Percentiles rank a stretch among this genome's conserved stretches.
These are phyloP conservation scores for Leptopilina drosophilae DNA, from an alignment of 2,888 invertebrate species.

Conservation along the genomic window DNA sequence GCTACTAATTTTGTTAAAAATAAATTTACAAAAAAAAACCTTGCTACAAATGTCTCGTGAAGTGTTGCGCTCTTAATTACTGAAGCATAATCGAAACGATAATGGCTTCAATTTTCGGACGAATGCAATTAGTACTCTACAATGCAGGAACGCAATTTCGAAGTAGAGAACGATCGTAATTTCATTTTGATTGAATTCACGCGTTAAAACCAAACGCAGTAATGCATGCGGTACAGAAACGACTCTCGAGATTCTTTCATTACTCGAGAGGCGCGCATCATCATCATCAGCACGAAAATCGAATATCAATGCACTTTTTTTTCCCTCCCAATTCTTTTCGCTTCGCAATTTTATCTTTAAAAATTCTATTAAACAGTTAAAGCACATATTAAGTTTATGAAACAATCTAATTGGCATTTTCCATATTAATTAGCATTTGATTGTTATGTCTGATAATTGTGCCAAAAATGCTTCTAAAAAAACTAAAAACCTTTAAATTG, in stretches of 20 bases:
- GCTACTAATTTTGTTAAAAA: neutral
- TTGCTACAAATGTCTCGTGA: neutral
- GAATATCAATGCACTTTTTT: too few species aligned
- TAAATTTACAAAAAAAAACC: neutral
- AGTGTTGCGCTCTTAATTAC: neutral
- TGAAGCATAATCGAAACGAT: constrained; percentile 17
- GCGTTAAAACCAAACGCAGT: constrained; percentile 39
- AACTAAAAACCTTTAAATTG: too few species aligned
- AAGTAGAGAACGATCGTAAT: constrained; percentile 48
- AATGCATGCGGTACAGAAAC: neutral
- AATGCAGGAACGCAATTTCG: constrained; percentile 4
- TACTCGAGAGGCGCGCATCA: neutral
- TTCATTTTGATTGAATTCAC: constrained; percentile 44
- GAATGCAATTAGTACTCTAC: constrained; percentile 15
- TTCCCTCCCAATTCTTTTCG: too few species aligned
- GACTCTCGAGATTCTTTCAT: constrained; percentile 16
- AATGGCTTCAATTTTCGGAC: constrained; percentile 18
- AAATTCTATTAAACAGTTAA: too few species aligned
- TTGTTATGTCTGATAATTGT: too few species aligned
- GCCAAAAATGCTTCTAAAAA: too few species aligned
- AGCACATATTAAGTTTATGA: neutral
- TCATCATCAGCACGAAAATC: neutral
- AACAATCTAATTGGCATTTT: too few species aligned
- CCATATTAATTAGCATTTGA: too few species aligned
- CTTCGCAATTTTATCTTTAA: too few species aligned